Evolutionary conservation across 2,113 vertebrate genomes (phyloP), one percentile per base, ranked within the genome.

Genomic region (Gymnobelideus leadbeateri): DNA sequence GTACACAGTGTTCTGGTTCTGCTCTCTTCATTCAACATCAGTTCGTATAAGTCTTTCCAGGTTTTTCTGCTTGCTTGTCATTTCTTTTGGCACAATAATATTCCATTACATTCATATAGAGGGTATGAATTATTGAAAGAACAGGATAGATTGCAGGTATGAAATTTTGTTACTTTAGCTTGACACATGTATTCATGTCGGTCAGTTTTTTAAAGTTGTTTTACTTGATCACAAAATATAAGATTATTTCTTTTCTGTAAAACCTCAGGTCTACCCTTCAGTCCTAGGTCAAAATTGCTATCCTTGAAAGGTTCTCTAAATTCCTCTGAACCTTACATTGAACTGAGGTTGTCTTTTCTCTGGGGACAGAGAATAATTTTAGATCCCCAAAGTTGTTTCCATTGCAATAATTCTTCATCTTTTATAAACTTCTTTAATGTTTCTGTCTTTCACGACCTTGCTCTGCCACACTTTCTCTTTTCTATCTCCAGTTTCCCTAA

Each of bases 121-220:
- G 55, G 93, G 51, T 89, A 93, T 93, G 84, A 77, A 51, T 92
- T 68, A 16, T 94, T 57, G 19, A 89, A 25, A 25, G n/a, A 95
- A 31, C 51, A 77, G 46, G 91, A 91, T 77, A 77, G 61, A 16
- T 43, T 43, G 37, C 68, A 77, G n/a, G 68, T 77, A 23, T 43
- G 68, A 84, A 84, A 43, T 84, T 84, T n/a, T 77, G 14, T 84
- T 77, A 61, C 37, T 77, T 43, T 23, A 84, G 68, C 1, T 84
- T 84, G 37, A 16, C 11, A 8, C n/a, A 43, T 43, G n/a, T 16
- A 77, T n/a, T n/a, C 68, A 77, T 21, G 5, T 77, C 21, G 68
- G 16, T n/a, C 68, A 77, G 6, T 1, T 77, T 77, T 77, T 77
- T 77, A 43, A 77, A n/a, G n/a, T 43, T 77, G 37, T 43, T 43